Base-by-base conservation (phyloP, 1,140 invertebrate species). In the Goniozus legneri region DNA sequence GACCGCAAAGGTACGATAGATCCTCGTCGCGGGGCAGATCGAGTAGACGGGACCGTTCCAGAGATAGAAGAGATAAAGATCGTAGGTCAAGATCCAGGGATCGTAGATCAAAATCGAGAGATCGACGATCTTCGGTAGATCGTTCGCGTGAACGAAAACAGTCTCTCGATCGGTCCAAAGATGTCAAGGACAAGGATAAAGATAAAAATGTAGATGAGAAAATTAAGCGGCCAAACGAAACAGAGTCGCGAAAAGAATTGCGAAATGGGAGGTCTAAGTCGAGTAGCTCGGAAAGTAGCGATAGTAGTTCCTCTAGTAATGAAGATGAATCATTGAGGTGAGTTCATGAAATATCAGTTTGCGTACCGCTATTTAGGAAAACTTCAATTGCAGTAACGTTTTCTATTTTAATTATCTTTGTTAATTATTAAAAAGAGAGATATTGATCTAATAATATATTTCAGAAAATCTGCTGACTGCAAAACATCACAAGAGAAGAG, bases 251-350 rank as follows among this genome's bases (percentile, higher is more conserved):
- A 39, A 73, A 73, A 55, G 71, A 73, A 50, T 52, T 72, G 10
- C 63, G 72, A 36, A 76, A 76, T 38, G 73, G 72, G 53, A 59
- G 73, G 33, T 75, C 74, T 22, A 74, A 75, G 33, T 75, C 73
- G n/a, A 76, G 67, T 57, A 74, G 71, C 54, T 71, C 71, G 45
- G 67, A 75, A 52, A 74, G 71, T 59, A 75, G 71, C 49, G 67
- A 73, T 27, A 73, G 68, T 56, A 69, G 68, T 59, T 71, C 71
- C 45, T 69, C 68, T 49, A 71, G 62, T 42, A 73, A 76, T 53
- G 71, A 69, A 43, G 70, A 72, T 50, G 59, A 65, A 53, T 50
- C 34, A 49, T 44, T 51, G 55, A 62, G 61, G 61, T 65, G 50
- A 58, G 63, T 64, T n/a, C n/a, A n/a, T n/a, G n/a, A n/a, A n/a